Base-by-base conservation (phyloP, 2,888 invertebrate genomes). In the Cryptosula pallasiana region DNA sequence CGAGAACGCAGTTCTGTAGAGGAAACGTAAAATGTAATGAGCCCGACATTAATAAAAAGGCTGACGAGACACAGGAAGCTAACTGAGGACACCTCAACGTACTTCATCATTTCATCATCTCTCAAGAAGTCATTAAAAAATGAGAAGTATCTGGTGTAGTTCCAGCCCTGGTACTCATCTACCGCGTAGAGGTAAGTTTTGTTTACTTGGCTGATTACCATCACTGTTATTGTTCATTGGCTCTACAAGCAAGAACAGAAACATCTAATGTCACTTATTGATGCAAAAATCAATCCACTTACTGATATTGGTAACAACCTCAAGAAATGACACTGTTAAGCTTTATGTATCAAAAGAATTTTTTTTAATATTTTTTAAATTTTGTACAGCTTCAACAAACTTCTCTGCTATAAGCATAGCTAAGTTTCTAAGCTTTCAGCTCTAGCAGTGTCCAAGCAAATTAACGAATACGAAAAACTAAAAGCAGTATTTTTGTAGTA, bases 81-180 rank as follows among this genome's bases (percentile, higher is more conserved):
- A 63, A 63, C 32, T 27, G 9, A 32, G 34, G 63, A 32, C 13
- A 63, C n/a, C 27, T 63, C 63, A 13, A 27, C 32, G n/a, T 63
- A 63, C n/a, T 63, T 63, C 63, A 63, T 63, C 25, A 29, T 63
- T 34, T 63, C 63, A 32, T 63, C 63, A 27, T 63, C 29, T 3
- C 63, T 20, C 5, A 5, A 27, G 32, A 63, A 63, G 32, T 63
- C 63, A 27, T 63, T 63, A 32, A 63, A 63, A 32, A 63, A 63
- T 3, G 63, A 63, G n/a, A 63, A 63, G n/a, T 63, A 32, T 63
- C 29, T 29, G 29, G 63, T 63, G 32, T 32, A 63, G 34, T 63
- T 63, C 63, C 63, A 63, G 25, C 63, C 63, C 9, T 63, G 27
- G 9, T 27, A 16, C 3, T 63, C 63, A 32, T 63, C 63, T 5